Percentiles rank a stretch among this genome's conserved stretches.
phyloP scores from a whole-genome alignment of 2,888 invertebrate genomes.

The Didymodactylos carnosus region DNA sequence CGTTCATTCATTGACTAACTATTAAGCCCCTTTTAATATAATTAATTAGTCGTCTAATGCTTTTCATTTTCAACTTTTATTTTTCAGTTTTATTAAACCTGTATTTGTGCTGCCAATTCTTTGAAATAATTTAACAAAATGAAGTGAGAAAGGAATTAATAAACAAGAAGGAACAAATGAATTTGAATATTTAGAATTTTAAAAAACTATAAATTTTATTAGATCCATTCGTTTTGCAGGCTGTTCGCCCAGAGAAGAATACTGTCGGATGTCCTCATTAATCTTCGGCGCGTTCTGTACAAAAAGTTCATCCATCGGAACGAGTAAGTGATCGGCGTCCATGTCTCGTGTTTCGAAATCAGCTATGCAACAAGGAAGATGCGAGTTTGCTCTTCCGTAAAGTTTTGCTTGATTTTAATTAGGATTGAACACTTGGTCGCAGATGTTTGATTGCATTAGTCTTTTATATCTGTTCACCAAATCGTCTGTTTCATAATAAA shows the following conservation, averaged over 20 bases:
- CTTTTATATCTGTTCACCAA: neutral
- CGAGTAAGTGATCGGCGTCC: neutral
- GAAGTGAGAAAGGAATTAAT: too few species aligned
- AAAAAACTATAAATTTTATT: too few species aligned
- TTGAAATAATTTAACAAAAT: too few species aligned
- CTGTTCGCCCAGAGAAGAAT: neutral
- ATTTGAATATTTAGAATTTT: too few species aligned
- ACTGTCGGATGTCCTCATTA: neutral
- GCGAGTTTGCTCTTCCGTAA: neutral
- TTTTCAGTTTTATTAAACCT: too few species aligned
- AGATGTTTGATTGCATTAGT: neutral
- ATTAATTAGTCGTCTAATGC: too few species aligned
- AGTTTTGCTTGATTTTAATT: neutral
- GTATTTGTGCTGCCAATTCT: too few species aligned
- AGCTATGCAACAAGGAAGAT: neutral
- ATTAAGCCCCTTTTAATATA: too few species aligned
- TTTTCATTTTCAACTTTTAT: too few species aligned
- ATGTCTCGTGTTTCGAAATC: neutral
- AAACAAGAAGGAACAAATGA: too few species aligned
- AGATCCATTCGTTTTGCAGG: too few species aligned
- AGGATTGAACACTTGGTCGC: neutral
- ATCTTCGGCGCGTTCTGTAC: neutral
- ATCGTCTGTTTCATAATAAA: neutral
- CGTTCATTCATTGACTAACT: too few species aligned
- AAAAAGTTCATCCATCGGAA: neutral